These are phyloP conservation scores for Tragelaphus strepsiceros DNA, from an alignment of 2,113 vertebrate genomes.

Conservation along the genomic window DNA sequence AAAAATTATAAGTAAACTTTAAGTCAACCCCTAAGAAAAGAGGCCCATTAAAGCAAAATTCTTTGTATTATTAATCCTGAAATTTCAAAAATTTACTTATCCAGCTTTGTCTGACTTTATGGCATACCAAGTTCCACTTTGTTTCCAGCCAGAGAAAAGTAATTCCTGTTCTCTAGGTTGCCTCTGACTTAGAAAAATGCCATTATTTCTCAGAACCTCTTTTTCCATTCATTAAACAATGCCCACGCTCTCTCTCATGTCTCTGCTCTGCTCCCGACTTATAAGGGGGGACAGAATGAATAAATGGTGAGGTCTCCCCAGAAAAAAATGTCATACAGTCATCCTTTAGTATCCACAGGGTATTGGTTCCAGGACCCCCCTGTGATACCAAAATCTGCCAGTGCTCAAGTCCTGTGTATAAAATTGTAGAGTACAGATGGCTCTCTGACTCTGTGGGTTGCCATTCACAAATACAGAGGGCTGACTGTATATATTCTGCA, in stretches of 20 bases:
- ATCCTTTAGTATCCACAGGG: neutral
- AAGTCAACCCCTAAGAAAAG: neutral
- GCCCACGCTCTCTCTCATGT: neutral
- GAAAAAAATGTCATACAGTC: neutral
- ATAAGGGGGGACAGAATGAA: neutral
- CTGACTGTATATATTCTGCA: neutral
- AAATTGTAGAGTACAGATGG: neutral
- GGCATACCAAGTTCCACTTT: neutral
- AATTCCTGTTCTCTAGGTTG: neutral
- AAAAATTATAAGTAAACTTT: neutral
- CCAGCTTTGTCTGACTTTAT: neutral
- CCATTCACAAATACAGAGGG: neutral
- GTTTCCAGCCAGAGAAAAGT: neutral
- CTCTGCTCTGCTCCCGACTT: neutral
- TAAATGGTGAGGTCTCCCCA: neutral
- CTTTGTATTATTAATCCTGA: neutral
- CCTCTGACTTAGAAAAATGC: neutral
- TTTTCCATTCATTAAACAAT: neutral
- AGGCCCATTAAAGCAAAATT: neutral
- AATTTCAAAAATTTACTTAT: neutral
- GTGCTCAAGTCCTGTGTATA: neutral
- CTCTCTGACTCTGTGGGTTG: neutral
- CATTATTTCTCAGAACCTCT: neutral
- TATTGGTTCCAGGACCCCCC: neutral
- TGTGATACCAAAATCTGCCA: neutral